Conservation (phyloP, 2,797 vertebrate genomes). For the Coreius guichenoti region DNA sequence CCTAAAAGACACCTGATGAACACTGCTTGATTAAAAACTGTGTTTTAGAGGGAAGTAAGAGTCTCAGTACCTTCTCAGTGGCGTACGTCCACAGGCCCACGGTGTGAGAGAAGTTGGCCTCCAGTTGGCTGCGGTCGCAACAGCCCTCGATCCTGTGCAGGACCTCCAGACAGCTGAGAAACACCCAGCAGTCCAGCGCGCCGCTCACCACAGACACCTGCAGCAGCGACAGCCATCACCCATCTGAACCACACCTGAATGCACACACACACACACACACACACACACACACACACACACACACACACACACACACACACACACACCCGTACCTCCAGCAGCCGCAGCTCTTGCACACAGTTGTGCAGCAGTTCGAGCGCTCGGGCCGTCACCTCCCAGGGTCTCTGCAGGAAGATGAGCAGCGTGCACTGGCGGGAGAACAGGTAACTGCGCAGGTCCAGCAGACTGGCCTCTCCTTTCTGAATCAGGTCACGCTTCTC, state of each 20-base stretch:
- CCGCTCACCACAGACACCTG: slow-evolving; percentile 92
- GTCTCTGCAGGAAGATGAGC: slow-evolving; percentile 94
- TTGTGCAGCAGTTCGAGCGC: slow-evolving; percentile 96
- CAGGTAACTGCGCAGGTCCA: slow-evolving; percentile 96
- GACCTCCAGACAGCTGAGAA: slow-evolving; percentile 97
- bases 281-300: not conserved
- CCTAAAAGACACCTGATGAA: too few relatives aligned
- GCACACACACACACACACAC: not conserved
- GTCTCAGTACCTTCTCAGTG: slow-evolving; percentile 89
- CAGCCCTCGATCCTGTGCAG: slow-evolving; percentile 96
- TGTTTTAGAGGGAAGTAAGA: too few relatives aligned
- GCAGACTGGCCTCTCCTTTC: slow-evolving; percentile 87
- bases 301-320: not conserved
- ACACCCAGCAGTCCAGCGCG: slow-evolving; percentile 97
- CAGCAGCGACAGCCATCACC: not conserved
- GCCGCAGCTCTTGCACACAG: slow-evolving; percentile 94
- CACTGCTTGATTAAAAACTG: too few relatives aligned
- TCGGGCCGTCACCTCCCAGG: slow-evolving; percentile 96
- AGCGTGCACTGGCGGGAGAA: slow-evolving; percentile 98
- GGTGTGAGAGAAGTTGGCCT: slow-evolving; percentile 92
- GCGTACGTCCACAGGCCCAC: slow-evolving; percentile 97
- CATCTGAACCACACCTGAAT: not conserved
- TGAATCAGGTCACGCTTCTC: slow-evolving; percentile 95
- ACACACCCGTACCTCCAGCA: slow-evolving; percentile 85
- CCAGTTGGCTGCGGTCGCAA: slow-evolving; percentile 89